Evolutionary conservation across 2,113 vertebrate genomes (phyloP).

Genomic region (Salvelinus namaycush): DNA sequence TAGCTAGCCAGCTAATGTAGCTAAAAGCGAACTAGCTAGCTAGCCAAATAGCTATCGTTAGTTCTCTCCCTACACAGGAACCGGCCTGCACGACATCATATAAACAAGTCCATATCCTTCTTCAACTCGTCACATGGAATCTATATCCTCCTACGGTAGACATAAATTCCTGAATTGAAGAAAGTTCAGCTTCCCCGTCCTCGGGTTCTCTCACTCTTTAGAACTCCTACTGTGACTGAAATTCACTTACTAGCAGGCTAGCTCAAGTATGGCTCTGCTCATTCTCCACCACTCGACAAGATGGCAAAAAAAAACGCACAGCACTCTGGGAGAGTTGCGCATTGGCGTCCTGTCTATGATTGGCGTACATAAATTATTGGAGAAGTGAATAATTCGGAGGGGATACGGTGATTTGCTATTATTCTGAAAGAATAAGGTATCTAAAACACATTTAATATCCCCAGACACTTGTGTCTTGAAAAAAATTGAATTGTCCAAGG

Average conservation of each 20-base stretch:
- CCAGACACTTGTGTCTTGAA: too few relatives aligned
- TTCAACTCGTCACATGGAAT: background rate
- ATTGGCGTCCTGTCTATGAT: background rate
- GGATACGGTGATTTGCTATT: too few relatives aligned
- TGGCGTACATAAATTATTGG: slow-evolving; percentile 2
- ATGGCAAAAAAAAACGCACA: slow-evolving; percentile 66
- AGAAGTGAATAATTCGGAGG: slow-evolving; percentile 9
- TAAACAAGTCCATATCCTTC: slow-evolving; percentile 51
- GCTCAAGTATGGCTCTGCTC: slow-evolving; percentile 48
- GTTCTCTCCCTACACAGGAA: slow-evolving; percentile 68
- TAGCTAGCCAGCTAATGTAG: slow-evolving; percentile 40
- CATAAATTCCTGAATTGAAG: slow-evolving; percentile 27
- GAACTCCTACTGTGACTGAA: slow-evolving; percentile 58
- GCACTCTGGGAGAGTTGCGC: slow-evolving; percentile 62
- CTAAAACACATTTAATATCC: too few relatives aligned
- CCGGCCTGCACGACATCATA: slow-evolving; percentile 72
- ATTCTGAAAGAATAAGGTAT: too few relatives aligned
- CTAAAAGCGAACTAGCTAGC: slow-evolving; percentile 25
- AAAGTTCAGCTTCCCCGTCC: slow-evolving; percentile 40
- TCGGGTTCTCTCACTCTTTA: slow-evolving; percentile 46
- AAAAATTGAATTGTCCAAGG: too few relatives aligned
- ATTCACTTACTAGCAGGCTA: slow-evolving; percentile 21
- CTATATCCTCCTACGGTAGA: slow-evolving; percentile 12
- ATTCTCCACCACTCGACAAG: slow-evolving; percentile 60
- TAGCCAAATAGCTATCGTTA: slow-evolving; percentile 47